Percentiles rank a stretch among this genome's conserved stretches.
These are phyloP conservation scores for Amphiduros pacificus DNA, from an alignment of 2,888 invertebrate genomes.

Conservation along the genomic window DNA sequence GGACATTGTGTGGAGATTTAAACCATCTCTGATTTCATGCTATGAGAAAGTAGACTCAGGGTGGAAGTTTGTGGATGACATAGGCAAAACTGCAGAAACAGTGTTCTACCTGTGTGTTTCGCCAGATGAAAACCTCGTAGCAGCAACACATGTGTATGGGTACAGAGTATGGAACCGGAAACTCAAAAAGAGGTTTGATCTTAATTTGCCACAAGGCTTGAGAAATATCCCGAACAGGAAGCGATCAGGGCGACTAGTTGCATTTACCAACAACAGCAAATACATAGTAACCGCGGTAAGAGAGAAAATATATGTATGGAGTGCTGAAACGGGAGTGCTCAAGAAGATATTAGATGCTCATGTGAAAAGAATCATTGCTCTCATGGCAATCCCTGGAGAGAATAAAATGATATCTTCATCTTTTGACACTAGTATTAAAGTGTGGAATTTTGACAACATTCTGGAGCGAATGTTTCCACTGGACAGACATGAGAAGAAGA, in stretches of 20 bases:
- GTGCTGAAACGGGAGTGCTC: too few species aligned
- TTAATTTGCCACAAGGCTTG: neutral
- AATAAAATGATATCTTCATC: neutral
- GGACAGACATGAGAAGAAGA: neutral
- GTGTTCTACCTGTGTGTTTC: neutral
- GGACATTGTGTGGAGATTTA: too few species aligned
- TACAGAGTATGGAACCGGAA: neutral
- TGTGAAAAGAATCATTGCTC: neutral
- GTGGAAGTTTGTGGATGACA: neutral
- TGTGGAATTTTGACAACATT: neutral
- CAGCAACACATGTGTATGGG: neutral
- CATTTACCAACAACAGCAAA: neutral
- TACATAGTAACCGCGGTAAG: neutral
- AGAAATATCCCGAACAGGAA: neutral
- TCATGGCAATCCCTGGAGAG: neutral
- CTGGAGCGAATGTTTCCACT: neutral
- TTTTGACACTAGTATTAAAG: neutral
- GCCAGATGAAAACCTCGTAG: neutral
- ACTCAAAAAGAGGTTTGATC: neutral
- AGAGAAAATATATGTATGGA: neutral
- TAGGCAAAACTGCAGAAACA: neutral
- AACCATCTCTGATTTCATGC: too few species aligned
- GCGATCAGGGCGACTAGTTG: neutral
- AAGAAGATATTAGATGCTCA: too few species aligned
- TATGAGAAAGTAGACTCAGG: too few species aligned